These are phyloP conservation scores for Bubo blakistoni DNA, from an alignment of 2,113 vertebrate species.

Conservation along the genomic window DNA sequence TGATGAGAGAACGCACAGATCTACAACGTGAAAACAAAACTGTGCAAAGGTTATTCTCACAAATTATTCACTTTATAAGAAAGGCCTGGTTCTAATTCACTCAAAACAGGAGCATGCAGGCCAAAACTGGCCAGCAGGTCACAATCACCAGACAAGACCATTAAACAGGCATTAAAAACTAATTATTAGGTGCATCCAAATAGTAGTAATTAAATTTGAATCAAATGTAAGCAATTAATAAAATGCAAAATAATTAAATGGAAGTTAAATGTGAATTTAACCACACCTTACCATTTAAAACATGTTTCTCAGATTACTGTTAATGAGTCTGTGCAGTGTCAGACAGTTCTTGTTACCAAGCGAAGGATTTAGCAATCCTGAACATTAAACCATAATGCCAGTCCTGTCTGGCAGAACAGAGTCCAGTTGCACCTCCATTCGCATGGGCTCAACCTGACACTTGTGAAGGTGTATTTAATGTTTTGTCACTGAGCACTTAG, in stretches of 20 bases:
- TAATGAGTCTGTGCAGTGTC: not conserved
- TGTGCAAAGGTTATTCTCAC: not conserved
- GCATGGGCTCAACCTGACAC: not conserved
- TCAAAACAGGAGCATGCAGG: not conserved
- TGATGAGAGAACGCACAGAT: not conserved
- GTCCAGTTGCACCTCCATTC: not conserved
- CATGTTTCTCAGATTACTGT: not conserved
- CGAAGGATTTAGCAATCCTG: not conserved
- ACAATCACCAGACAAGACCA: not conserved
- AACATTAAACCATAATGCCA: not conserved
- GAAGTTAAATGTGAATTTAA: not conserved
- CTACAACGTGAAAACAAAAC: not conserved
- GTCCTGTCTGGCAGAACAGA: not conserved
- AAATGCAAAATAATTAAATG: not conserved
- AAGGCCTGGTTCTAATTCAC: not conserved
- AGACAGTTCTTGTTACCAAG: not conserved
- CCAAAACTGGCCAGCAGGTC: not conserved
- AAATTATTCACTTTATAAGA: not conserved
- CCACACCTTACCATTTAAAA: not conserved
- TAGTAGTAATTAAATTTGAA: not conserved
- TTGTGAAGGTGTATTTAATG: not conserved
- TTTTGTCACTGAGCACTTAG: not conserved
- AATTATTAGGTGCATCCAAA: not conserved
- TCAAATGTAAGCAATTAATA: not conserved
- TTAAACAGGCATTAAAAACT: not conserved